phyloP scores from a whole-genome alignment of 2,113 vertebrate genomes.

The Bolborhynchus lineola region DNA sequence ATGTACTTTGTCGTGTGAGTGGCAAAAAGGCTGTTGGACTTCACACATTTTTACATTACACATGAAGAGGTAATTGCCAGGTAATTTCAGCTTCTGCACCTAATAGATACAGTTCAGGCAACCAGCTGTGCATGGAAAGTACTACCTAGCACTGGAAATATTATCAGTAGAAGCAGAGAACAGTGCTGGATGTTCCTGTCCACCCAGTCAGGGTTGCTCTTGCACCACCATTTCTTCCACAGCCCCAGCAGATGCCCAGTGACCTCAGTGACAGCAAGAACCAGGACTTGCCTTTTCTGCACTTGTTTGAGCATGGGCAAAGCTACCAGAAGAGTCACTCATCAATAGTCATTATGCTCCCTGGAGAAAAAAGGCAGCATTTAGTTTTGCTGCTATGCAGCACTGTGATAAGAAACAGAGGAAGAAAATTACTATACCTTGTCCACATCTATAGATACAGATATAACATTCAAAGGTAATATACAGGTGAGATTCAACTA shows the following conservation, averaged over 20 bases:
- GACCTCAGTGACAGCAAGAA: accelerated
- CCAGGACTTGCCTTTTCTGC: not conserved
- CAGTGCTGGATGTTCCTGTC: not conserved
- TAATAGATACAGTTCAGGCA: not conserved
- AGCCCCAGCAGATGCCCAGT: not conserved
- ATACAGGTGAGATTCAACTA: not conserved
- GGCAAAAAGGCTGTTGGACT: not conserved
- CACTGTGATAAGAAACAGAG: not conserved
- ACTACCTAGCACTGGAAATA: not conserved
- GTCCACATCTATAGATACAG: not conserved
- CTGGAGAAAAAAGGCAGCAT: not conserved
- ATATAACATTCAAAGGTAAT: not conserved
- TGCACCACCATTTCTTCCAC: not conserved
- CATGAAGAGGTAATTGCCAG: not conserved
- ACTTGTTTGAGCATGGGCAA: not conserved
- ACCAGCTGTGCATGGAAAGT: not conserved
- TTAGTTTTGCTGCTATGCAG: not conserved
- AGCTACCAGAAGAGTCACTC: not conserved
- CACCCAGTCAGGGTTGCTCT: not conserved
- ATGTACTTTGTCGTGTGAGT: not conserved
- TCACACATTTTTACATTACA: not conserved
- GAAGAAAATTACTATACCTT: not conserved
- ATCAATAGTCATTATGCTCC: not conserved
- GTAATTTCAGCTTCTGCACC: not conserved
- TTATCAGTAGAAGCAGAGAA: not conserved